phyloP scores from a whole-genome alignment of 2,888 invertebrate species.

The Sesia bembeciformis region DNA sequence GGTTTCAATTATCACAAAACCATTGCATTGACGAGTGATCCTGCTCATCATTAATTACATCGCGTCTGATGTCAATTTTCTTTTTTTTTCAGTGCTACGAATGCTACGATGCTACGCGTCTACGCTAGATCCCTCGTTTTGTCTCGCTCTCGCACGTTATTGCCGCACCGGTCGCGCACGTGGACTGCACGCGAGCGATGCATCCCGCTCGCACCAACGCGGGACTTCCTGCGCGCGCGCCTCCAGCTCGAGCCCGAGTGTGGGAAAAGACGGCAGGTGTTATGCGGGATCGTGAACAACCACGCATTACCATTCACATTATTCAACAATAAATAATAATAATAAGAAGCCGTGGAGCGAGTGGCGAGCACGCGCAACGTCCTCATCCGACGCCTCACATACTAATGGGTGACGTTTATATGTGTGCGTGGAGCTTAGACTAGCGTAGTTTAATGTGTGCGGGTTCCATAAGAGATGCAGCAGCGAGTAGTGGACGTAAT shows the following conservation, averaged over 20 bases:
- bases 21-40: slow-evolving; percentile 16
- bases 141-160: slow-evolving; percentile 29
- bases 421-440: slow-evolving; percentile 37
- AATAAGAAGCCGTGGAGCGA: slow-evolving; percentile 72
- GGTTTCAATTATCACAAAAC: slow-evolving; percentile 27
- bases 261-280: slow-evolving; percentile 77
- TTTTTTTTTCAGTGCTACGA: slow-evolving; percentile 29
- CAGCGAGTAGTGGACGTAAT: slow-evolving; percentile 33
- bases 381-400: slow-evolving; percentile 45
- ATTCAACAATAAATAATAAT: slow-evolving; percentile 75
- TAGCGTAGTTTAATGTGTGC: slow-evolving; percentile 6
- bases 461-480: neutral
- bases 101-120: slow-evolving; percentile 22
- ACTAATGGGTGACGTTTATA: slow-evolving; percentile 45
- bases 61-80: slow-evolving; percentile 13
- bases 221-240: slow-evolving; percentile 48
- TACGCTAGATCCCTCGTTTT: slow-evolving; percentile 29
- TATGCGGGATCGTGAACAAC: slow-evolving; percentile 75
- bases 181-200: slow-evolving; percentile 19
- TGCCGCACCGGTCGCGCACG: slow-evolving; percentile 38
- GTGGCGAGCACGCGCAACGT: slow-evolving; percentile 70
- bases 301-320: slow-evolving; percentile 75
- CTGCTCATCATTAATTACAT: slow-evolving; percentile 23
- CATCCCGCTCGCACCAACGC: slow-evolving; percentile 51
- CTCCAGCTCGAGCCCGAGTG: slow-evolving; percentile 55